Percentiles rank a stretch among this genome's conserved stretches.
phyloP scores from a whole-genome alignment of 2,888 invertebrate species.

The Caenorhabditis sp. region DNA sequence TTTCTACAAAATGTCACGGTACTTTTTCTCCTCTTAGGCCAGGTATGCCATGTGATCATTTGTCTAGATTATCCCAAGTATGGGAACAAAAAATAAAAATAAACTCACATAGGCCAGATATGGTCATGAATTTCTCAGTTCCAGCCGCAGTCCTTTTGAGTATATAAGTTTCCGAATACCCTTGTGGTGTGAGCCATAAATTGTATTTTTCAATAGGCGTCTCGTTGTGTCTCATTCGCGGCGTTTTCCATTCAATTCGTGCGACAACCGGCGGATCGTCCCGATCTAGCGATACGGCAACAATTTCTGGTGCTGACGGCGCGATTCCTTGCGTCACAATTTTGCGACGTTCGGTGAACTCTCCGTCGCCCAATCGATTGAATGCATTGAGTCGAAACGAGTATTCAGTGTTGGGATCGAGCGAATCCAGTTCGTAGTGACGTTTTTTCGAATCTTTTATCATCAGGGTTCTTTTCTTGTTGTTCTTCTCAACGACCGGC shows the following conservation, averaged over 20 bases:
- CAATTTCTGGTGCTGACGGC: constrained; percentile 72
- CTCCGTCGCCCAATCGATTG: constrained; percentile 95
- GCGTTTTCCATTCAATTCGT: constrained; percentile 90
- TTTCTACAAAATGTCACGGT: too few species aligned
- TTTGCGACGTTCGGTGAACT: constrained; percentile 85
- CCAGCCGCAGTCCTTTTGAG: constrained; percentile 40
- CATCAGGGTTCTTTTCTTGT: constrained; percentile 34
- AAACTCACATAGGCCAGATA: constrained; percentile 56
- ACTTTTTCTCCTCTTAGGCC: too few species aligned
- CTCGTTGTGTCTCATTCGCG: constrained; percentile 83
- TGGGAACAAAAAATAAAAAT: too few species aligned
- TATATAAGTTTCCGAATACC: constrained; percentile 32
- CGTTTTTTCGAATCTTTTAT: constrained; percentile 52
- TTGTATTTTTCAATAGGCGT: constrained; percentile 78
- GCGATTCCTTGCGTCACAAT: constrained; percentile 82
- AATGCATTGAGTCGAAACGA: constrained; percentile 88
- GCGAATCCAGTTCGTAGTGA: constrained; percentile 75
- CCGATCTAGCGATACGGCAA: constrained; percentile 78
- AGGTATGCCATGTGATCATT: too few species aligned
- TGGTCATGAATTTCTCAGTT: constrained; percentile 38
- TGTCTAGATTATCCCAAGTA: too few species aligned
- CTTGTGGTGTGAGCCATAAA: constrained; percentile 47
- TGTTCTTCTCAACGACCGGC: constrained; percentile 31
- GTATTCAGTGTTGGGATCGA: constrained; percentile 94
- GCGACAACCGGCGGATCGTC: constrained; percentile 87